A percentile compares a stretch with the other conserved stretches of the same genome.
These are phyloP conservation scores for Calephelis nemesis DNA, from an alignment of 1,140 invertebrate species.

Conservation along the genomic window DNA sequence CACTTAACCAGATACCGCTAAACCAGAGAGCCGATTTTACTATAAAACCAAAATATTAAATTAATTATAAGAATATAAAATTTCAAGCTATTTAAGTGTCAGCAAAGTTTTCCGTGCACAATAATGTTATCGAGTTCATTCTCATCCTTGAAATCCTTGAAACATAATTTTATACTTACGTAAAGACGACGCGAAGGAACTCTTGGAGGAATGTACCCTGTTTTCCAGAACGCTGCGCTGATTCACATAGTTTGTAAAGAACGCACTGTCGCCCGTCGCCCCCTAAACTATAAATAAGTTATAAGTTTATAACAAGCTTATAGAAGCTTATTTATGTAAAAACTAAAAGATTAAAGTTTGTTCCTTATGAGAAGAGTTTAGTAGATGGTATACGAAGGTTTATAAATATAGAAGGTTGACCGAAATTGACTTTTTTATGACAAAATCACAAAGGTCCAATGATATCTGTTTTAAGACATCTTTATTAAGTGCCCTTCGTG, in stretches of 20 bases:
- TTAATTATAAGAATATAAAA: no score
- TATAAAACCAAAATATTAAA: no score
- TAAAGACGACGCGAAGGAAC: conserved; percentile 80
- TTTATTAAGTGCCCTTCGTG: no score
- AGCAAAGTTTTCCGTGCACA: not conserved
- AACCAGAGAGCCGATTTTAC: no score
- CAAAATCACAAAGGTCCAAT: no score
- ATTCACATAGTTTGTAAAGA: conserved; percentile 81
- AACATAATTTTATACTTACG: conserved; percentile 72
- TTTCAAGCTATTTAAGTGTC: not conserved
- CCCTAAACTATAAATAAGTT: conserved; percentile 69
- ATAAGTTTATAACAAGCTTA: conserved; percentile 26
- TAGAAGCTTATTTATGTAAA: not conserved
- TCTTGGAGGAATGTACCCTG: conserved; percentile 80
- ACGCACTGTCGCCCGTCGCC: conserved; percentile 80
- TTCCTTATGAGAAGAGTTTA: no score
- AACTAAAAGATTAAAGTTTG: not conserved
- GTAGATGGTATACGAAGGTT: no score
- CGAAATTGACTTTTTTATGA: no score
- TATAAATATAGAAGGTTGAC: no score
- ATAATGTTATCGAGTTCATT: not conserved
- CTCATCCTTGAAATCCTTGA: not conserved
- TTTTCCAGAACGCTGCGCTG: conserved; percentile 52
- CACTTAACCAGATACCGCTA: no score
- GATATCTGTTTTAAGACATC: no score